Conservation (phyloP, 35 echinoderm and acorn worm species). For the Acanthaster planci region DNA sequence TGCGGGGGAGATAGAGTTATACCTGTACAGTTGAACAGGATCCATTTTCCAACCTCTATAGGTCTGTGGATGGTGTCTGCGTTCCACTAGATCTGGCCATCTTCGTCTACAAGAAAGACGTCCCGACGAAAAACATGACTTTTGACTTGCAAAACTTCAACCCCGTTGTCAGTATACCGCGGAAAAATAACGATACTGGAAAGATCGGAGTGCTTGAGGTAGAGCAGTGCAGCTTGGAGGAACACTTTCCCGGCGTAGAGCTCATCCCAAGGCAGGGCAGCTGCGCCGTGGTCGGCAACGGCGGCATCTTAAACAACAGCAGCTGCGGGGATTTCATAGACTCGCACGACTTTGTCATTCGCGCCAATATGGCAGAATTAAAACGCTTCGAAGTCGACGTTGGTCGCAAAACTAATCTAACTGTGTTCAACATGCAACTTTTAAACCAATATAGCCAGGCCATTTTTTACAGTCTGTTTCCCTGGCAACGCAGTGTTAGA, state of each 20-base stretch:
- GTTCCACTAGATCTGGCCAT: not conserved
- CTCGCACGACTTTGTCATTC: conserved; percentile 45
- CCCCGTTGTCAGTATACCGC: not conserved
- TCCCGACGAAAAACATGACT: not conserved
- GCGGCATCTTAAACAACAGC: conserved; percentile 46
- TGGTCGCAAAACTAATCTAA: conserved; percentile 16
- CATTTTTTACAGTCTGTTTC: too few species aligned
- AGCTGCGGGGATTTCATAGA: conserved; percentile 41
- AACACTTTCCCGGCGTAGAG: not conserved
- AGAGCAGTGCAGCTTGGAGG: not conserved
- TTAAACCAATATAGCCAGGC: not conserved
- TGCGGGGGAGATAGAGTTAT: too few species aligned
- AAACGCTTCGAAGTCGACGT: conserved; percentile 35
- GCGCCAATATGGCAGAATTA: conserved; percentile 22
- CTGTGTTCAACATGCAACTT: not conserved
- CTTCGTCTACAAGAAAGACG: not conserved
- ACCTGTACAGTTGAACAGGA: too few species aligned
- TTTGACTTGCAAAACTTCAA: not conserved
- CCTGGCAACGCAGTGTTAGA: not conserved
- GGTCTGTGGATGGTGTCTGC: not conserved
- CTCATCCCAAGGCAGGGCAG: not conserved
- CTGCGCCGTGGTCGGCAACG: conserved; percentile 49
- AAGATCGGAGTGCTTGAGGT: not conserved
- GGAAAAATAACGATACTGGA: not conserved
- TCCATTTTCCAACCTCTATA: too few species aligned